Percentiles rank a stretch among this genome's conserved stretches.
These are phyloP conservation scores for Aricia agestis DNA, from an alignment of 1,140 invertebrate genomes.

Conservation along the genomic window DNA sequence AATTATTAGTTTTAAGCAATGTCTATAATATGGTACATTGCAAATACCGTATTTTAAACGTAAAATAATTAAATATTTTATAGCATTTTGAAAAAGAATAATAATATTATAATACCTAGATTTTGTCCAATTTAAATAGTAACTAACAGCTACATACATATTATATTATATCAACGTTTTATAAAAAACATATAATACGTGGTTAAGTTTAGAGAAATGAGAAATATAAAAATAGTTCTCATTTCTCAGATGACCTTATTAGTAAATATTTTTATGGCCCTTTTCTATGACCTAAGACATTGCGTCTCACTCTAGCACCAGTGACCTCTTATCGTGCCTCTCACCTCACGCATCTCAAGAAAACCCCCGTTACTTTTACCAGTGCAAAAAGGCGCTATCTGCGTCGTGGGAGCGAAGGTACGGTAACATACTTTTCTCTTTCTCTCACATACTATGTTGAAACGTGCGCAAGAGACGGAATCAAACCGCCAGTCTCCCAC, in stretches of 20 bases:
- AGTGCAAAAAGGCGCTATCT: conserved; percentile 72
- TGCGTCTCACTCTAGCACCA: conserved; percentile 44
- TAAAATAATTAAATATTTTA: too few species aligned
- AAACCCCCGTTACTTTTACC: conserved; percentile 73
- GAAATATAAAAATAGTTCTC: background rate
- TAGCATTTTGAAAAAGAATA: too few species aligned
- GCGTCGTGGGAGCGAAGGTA: conserved; percentile 33
- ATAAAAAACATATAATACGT: too few species aligned
- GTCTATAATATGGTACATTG: too few species aligned
- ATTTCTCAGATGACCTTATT: conserved; percentile 50
- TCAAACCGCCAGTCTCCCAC: conserved; percentile 29
- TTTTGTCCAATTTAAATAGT: too few species aligned
- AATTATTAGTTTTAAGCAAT: too few species aligned
- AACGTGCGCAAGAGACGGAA: conserved; percentile 26
- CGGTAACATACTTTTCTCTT: conserved; percentile 32
- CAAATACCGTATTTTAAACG: too few species aligned
- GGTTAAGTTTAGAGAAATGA: too few species aligned
- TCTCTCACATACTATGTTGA: conserved; percentile 25
- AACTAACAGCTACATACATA: too few species aligned
- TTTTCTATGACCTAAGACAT: conserved; percentile 53
- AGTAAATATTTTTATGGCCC: conserved; percentile 43
- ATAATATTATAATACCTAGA: too few species aligned
- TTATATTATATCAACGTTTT: too few species aligned
- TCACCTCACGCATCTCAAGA: conserved; percentile 68
- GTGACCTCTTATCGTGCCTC: conserved; percentile 39